Conservation (phyloP, 2,888 invertebrate genomes). For the Polietes domitor region DNA sequence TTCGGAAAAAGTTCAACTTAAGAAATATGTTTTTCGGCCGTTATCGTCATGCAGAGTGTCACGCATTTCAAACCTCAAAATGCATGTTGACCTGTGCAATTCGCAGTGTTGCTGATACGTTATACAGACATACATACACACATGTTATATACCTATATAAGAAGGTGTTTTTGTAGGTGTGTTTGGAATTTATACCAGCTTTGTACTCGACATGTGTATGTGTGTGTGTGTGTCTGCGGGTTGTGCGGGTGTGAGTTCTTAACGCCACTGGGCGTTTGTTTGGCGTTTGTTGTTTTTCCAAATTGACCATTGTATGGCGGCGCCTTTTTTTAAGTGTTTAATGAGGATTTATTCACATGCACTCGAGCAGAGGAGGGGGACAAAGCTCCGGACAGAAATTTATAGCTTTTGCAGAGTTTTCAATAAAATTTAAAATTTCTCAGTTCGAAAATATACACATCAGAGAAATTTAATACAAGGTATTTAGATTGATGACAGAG, state of each 20-base stretch:
- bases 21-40: too few relatives aligned
- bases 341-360: slow-evolving; percentile 20
- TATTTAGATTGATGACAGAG: too few relatives aligned
- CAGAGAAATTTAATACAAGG: too few relatives aligned
- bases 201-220: neutral
- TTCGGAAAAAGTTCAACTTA: too few relatives aligned
- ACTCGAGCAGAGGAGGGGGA: too few relatives aligned
- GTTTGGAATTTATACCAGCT: slow-evolving; percentile 42
- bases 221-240: slow-evolving; percentile 9
- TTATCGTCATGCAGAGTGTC: too few relatives aligned
- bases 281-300: slow-evolving; percentile 14
- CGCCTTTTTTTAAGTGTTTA: slow-evolving; percentile 25
- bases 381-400: neutral
- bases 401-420: slow-evolving; percentile 1
- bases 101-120: too few relatives aligned
- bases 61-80: too few relatives aligned
- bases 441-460: too few relatives aligned
- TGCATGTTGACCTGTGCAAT: too few relatives aligned
- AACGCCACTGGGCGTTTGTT: slow-evolving; percentile 51
- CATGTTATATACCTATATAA: too few relatives aligned
- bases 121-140: too few relatives aligned
- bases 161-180: neutral
- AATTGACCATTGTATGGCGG: slow-evolving; percentile 34
- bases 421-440: slow-evolving; percentile 3
- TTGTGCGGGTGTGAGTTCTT: slow-evolving; percentile 56